phyloP scores from a whole-genome alignment of 2,797 vertebrate genomes.

The Stomatorhinus walkeri region DNA sequence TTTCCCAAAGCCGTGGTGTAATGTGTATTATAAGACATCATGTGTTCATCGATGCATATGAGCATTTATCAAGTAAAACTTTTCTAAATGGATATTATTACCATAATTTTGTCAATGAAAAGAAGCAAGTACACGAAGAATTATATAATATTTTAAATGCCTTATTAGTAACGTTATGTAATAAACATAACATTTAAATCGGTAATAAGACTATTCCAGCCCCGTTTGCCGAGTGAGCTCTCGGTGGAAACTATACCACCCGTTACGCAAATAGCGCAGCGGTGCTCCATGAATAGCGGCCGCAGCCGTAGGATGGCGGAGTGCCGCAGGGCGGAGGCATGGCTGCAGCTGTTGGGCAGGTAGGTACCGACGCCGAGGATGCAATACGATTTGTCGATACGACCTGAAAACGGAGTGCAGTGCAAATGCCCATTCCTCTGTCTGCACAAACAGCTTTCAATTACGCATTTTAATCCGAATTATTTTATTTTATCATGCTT shows the following conservation, averaged over 20 bases:
- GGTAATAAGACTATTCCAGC: neutral
- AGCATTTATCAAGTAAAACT: neutral
- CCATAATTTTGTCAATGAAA: neutral
- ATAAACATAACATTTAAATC: neutral
- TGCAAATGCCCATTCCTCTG: neutral
- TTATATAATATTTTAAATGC: neutral
- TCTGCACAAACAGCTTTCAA: neutral
- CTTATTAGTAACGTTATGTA: neutral
- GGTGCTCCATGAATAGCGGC: neutral
- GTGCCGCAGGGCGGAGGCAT: neutral
- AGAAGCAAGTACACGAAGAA: neutral
- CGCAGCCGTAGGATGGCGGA: neutral
- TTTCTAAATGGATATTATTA: neutral
- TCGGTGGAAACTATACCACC: neutral
- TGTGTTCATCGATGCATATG: neutral
- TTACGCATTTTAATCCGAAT: neutral
- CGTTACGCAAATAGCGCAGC: conserved; percentile 2
- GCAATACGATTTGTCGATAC: too few relatives aligned
- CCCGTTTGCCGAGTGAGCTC: neutral
- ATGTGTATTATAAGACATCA: neutral
- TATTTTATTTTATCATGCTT: neutral
- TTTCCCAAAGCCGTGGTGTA: neutral
- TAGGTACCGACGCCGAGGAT: neutral
- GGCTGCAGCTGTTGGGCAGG: conserved; percentile 17
- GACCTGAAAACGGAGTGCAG: neutral